Evolutionary conservation across 1,140 invertebrate genomes (phyloP).

Genomic region (Anastrepha obliqua): DNA sequence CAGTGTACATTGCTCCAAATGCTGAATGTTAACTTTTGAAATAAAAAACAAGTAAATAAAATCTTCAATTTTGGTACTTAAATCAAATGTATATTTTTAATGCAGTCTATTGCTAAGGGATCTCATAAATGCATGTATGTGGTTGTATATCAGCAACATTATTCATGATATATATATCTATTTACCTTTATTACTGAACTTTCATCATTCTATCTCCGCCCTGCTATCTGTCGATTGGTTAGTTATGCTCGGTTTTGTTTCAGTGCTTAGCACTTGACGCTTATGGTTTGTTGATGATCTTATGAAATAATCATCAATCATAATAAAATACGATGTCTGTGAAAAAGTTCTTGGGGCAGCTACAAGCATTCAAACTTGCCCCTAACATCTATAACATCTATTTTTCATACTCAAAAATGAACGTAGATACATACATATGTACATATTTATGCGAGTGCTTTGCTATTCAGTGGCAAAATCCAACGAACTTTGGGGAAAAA

Average conservation of each 20-base stretch:
- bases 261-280: not conserved
- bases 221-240: too few species aligned
- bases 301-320: constrained; percentile 34
- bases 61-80: too few species aligned
- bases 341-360: not conserved
- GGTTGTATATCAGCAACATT: too few species aligned
- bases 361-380: not conserved
- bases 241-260: not conserved
- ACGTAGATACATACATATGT: not conserved
- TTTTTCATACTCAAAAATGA: not conserved
- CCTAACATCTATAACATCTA: not conserved
- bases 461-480: not conserved
- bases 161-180: too few species aligned
- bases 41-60: too few species aligned
- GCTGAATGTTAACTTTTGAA: too few species aligned
- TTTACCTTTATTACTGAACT: too few species aligned
- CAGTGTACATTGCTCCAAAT: too few species aligned
- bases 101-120: too few species aligned
- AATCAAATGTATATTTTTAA: too few species aligned
- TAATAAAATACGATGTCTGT: not conserved
- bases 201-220: too few species aligned
- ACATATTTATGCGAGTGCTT: not conserved
- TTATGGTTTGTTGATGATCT: constrained; percentile 21
- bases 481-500: not conserved
- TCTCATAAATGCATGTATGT: too few species aligned